Percentiles rank a stretch among this genome's conserved stretches.
Conservation (phyloP, 1,140 invertebrate genomes). For the Riptortus pedestris region DNA sequence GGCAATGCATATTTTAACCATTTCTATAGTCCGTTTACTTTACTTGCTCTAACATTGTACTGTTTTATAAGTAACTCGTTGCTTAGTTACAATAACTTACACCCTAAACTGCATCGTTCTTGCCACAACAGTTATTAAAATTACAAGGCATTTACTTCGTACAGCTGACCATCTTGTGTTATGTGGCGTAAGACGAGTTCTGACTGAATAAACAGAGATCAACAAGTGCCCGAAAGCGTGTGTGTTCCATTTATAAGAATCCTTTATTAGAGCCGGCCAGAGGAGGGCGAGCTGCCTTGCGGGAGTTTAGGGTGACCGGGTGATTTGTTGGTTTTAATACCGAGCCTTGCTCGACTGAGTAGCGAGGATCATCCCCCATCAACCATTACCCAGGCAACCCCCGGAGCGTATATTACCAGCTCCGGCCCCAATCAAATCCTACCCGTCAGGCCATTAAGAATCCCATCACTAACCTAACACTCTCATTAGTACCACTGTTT, state of each 20-base stretch:
- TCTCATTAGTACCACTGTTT: not conserved
- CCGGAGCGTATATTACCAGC: not conserved
- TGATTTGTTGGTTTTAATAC: conserved; percentile 15
- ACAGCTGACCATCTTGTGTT: too few species aligned
- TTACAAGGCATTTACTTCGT: too few species aligned
- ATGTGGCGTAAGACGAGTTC: too few species aligned
- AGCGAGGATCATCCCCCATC: not conserved
- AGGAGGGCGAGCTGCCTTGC: not conserved
- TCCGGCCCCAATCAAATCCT: not conserved
- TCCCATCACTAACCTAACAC: not conserved
- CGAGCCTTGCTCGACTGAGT: not conserved
- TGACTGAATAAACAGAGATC: too few species aligned
- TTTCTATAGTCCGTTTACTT: too few species aligned
- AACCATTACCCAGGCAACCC: conserved; percentile 7
- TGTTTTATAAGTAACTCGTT: too few species aligned
- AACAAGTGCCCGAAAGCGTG: not conserved
- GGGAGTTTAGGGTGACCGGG: not conserved
- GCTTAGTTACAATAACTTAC: too few species aligned
- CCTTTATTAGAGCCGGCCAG: not conserved
- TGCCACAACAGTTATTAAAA: too few species aligned
- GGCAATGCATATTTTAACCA: too few species aligned
- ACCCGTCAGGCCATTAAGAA: not conserved
- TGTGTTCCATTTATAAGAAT: not conserved
- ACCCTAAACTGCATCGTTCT: too few species aligned
- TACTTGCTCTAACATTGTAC: too few species aligned